Percentiles rank a stretch among this genome's conserved stretches.
phyloP scores from a whole-genome alignment of 30 jellyfish, hydroid and myxozoan species.

The Turritopsis dohrnii region DNA sequence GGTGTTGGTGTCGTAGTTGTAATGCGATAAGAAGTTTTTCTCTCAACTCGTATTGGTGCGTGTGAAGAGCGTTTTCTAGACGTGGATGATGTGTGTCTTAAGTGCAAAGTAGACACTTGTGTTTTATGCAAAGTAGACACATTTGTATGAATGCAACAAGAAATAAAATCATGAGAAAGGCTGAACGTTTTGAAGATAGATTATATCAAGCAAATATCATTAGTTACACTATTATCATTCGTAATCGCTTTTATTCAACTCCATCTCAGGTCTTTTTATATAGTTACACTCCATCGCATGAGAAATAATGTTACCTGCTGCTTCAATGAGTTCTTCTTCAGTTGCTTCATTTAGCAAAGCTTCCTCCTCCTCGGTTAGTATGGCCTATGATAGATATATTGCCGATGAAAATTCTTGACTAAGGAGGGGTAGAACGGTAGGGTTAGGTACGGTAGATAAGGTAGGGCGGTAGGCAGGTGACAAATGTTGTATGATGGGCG shows the following conservation, averaged over 20 bases:
- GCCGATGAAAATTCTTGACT: no score
- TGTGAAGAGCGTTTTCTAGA: constrained; percentile 11
- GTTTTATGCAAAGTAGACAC: not conserved
- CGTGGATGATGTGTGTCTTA: constrained; percentile 15
- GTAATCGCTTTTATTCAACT: not conserved
- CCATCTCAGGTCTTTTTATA: constrained; percentile 18
- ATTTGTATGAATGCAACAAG: no score
- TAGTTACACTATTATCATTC: not conserved
- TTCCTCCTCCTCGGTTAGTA: constrained; percentile 41
- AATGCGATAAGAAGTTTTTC: not conserved
- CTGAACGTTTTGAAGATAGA: no score
- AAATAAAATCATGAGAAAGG: no score
- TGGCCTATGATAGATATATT: constrained; percentile 20
- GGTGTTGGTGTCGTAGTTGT: not conserved
- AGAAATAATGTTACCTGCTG: constrained; percentile 25
- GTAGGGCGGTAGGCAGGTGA: no score
- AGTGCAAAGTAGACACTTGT: not conserved
- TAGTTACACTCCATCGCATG: constrained; percentile 7
- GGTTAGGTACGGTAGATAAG: not conserved
- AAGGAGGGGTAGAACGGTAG: not conserved
- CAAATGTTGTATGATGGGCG: no score
- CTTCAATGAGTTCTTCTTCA: constrained; percentile 44
- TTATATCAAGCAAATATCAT: no score
- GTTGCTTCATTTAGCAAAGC: constrained; percentile 33
- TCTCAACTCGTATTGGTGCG: constrained; percentile 3